Base-by-base conservation (phyloP, 2,888 invertebrate species). In the Dusona sp. region DNA sequence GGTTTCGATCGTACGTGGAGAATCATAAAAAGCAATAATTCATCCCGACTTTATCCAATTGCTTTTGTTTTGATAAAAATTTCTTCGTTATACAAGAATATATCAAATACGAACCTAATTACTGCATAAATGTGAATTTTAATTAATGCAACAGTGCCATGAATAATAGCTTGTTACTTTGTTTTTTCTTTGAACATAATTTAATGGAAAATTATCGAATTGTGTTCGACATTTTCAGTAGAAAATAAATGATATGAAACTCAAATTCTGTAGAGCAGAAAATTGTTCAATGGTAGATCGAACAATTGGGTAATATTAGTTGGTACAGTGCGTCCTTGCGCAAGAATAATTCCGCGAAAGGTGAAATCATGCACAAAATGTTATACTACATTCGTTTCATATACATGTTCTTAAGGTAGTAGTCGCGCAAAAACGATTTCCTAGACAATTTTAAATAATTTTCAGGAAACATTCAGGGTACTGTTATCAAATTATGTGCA, bases 261-360 rank as follows among this genome's bases (percentile, higher is more conserved):
- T 16, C 16, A 13, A 29, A 16, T 13, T 61, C 16, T 29, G 29
- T 61, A 61, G 57, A 57, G 57, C 22, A 57, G 61, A 61, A 61
- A 61, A 61, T 61, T 61, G 29, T 16, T 61, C 29, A 29, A 61
- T 61, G 61, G 61, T 16, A 61, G 29, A 61, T 61, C 61, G 61
- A 61, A 61, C 61, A 61, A 61, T 61, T 61, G 29, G 16, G 61
- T 29, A 61, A 61, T 29, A 7, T 61, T 61, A 61, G 61, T 61
- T 25, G 61, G 16, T 61, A 29, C 61, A 29, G 29, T 61, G 61
- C 25, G 11, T 16, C 7, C 16, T 61, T 6, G 11, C 61, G 29
- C 16, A 61, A 61, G 29, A 61, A 61, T 61, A 7, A 61, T 61
- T 16, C 16, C 29, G 61, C 61, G 1, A 16, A 61, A 61, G 61